Conservation (phyloP, 2,888 invertebrate genomes). For the Polydesmus complanatus region DNA sequence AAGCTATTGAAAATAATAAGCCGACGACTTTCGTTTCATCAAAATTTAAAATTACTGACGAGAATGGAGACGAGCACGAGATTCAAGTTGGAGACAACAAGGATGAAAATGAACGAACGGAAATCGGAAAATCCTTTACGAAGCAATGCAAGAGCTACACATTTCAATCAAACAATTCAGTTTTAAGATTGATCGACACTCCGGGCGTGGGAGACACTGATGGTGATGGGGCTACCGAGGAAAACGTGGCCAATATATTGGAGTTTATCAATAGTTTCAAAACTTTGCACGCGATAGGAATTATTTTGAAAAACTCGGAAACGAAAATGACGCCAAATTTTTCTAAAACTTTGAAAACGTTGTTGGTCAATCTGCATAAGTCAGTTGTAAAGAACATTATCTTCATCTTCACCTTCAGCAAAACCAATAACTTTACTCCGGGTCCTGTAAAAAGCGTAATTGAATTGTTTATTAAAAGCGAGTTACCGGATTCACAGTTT, state of each 20-base stretch:
- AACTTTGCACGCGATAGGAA: slow-evolving; percentile 14
- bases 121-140: too few species aligned
- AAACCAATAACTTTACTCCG: slow-evolving; percentile 14
- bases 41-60: too few species aligned
- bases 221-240: slow-evolving; percentile 21
- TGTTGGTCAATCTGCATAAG: slow-evolving; percentile 22
- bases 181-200: slow-evolving; percentile 23
- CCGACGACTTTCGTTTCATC: too few species aligned
- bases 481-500: too few species aligned
- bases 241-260: slow-evolving; percentile 19
- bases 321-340: slow-evolving; percentile 18
- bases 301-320: slow-evolving; percentile 21
- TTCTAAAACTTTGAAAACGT: slow-evolving; percentile 22
- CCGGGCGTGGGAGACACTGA: slow-evolving; percentile 23
- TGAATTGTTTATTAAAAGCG: too few species aligned
- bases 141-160: too few species aligned
- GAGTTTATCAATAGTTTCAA: background rate
- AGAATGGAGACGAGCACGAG: too few species aligned
- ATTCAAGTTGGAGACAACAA: too few species aligned
- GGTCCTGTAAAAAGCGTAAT: too few species aligned
- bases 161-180: too few species aligned
- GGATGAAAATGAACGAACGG: too few species aligned
- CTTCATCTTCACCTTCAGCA: slow-evolving; percentile 23
- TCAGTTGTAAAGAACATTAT: slow-evolving; percentile 22
- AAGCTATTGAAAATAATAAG: too few species aligned